phyloP scores from a whole-genome alignment of 2,888 invertebrate species.

The Epicampocera succincta region DNA sequence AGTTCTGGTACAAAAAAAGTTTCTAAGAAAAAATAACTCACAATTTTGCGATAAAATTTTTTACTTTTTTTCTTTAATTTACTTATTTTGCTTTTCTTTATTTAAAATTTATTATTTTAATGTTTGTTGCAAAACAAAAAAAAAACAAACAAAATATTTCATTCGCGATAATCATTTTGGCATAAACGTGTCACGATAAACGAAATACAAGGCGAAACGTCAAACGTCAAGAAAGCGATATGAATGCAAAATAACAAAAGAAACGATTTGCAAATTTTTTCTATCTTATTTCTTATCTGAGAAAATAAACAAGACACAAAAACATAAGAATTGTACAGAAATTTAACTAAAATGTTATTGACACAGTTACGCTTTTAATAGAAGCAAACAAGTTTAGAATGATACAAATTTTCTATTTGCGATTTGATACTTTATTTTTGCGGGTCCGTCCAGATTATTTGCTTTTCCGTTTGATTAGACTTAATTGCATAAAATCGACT shows the following conservation, averaged over 20 bases:
- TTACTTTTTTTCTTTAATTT: too few species aligned
- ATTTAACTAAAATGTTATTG: conserved; percentile 62
- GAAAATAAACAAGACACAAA: conserved; percentile 1
- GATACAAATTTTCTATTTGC: conserved; percentile 52
- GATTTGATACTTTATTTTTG: neutral
- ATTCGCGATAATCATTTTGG: conserved; percentile 20
- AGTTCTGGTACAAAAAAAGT: too few species aligned
- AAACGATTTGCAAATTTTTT: conserved; percentile 11
- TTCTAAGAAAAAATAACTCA: too few species aligned
- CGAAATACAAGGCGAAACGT: conserved; percentile 6
- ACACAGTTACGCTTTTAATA: conserved; percentile 65
- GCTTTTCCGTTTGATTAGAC: neutral
- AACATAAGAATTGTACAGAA: conserved; percentile 3
- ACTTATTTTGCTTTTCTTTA: neutral
- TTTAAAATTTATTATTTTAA: conserved; percentile 11
- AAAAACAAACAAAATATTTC: conserved; percentile 9
- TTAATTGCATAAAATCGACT: too few species aligned
- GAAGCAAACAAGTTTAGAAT: conserved; percentile 64
- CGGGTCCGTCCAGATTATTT: neutral
- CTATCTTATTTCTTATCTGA: conserved; percentile 35
- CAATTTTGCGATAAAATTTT: too few species aligned
- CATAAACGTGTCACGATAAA: conserved; percentile 33
- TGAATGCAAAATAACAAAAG: neutral
- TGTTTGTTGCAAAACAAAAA: too few species aligned
- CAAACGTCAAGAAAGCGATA: neutral